phyloP scores from a whole-genome alignment of 92 coral and sea anemone species.

The Porites divaricata region DNA sequence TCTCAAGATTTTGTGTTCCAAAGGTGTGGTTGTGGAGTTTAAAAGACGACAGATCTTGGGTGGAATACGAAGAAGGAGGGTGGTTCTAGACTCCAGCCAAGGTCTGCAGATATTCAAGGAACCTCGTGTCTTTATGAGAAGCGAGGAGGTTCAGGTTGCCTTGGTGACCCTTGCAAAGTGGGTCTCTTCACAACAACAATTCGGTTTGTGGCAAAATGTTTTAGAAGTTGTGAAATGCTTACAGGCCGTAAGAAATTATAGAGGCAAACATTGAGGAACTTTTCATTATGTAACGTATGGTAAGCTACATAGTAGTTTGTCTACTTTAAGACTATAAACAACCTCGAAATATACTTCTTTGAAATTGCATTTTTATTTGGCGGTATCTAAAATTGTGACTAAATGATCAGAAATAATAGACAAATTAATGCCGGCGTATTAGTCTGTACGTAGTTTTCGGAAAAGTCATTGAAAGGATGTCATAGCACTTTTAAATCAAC shows the following conservation, averaged over 20 bases:
- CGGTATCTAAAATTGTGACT: too few relatives aligned
- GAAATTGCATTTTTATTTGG: too few relatives aligned
- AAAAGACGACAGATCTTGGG: constrained; percentile 17
- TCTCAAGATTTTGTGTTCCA: constrained; percentile 25
- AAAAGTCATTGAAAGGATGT: too few relatives aligned
- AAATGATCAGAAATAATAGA: too few relatives aligned
- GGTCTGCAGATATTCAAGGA: constrained; percentile 33
- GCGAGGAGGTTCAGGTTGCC: constrained; percentile 8
- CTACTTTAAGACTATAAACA: too few relatives aligned
- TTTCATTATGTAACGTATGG: too few relatives aligned
- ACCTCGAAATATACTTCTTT: too few relatives aligned
- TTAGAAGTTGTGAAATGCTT: constrained; percentile 30
- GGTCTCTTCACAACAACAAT: constrained; percentile 6
- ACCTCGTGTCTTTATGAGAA: constrained; percentile 26
- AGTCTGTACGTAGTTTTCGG: too few relatives aligned
- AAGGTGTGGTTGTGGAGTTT: constrained; percentile 14
- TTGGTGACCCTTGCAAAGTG: constrained; percentile 7
- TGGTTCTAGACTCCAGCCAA: constrained; percentile 28
- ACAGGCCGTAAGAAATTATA: neutral
- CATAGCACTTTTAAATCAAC: too few relatives aligned
- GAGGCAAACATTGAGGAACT: neutral
- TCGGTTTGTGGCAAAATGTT: neutral
- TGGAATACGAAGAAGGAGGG: constrained; percentile 21
- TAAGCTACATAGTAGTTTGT: too few relatives aligned
- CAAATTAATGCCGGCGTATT: too few relatives aligned